Evolutionary conservation across 2,113 vertebrate species (phyloP).

Genomic region (Ranitomeya variabilis): DNA sequence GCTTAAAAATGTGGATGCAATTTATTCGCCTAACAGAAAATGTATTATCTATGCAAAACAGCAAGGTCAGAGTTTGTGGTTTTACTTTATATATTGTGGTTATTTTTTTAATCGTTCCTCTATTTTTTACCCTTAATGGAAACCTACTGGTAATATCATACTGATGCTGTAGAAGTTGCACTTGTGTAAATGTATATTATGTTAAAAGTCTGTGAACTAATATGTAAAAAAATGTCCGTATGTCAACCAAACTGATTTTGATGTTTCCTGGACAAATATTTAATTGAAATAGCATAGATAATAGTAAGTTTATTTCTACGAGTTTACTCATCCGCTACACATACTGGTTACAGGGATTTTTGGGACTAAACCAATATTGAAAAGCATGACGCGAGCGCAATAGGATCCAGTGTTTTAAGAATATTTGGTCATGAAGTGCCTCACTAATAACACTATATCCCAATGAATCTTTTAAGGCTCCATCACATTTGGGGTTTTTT

Average conservation of each 20-base stretch:
- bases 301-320: too few relatives aligned
- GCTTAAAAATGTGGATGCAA: conserved; percentile 28
- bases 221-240: neutral
- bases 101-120: conserved; percentile 11
- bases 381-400: neutral
- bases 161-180: neutral
- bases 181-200: conserved; percentile 4
- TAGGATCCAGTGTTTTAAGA: neutral
- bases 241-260: neutral
- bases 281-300: neutral
- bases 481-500: too few relatives aligned
- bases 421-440: conserved; percentile 2
- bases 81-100: neutral
- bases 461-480: neutral
- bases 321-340: neutral
- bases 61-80: conserved; percentile 1
- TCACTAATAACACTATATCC: neutral
- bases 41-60: conserved; percentile 46
- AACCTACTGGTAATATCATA: neutral
- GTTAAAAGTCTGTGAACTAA: neutral
- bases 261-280: neutral
- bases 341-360: neutral
- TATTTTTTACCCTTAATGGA: neutral
- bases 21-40: conserved; percentile 14
- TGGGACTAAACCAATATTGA: neutral